Percentiles rank a stretch among this genome's conserved stretches.
Conservation (phyloP, 2,888 invertebrate genomes). For the Alentia gelatinosa region DNA sequence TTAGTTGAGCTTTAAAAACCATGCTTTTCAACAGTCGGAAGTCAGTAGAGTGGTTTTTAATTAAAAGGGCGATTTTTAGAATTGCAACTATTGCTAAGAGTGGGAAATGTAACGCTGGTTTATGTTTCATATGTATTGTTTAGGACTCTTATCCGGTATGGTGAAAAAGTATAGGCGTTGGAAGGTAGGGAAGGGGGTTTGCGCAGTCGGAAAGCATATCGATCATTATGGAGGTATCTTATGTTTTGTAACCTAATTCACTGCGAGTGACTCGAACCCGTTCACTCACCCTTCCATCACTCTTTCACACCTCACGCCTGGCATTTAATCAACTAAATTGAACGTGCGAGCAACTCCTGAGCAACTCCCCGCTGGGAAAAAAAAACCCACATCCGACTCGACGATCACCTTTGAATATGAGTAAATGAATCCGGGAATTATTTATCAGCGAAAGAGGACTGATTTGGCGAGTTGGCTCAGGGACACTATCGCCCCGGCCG, state of each 20-base stretch:
- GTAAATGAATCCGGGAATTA: not conserved
- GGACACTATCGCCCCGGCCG: not conserved
- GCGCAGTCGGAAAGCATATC: too few species aligned
- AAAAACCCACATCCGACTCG: not conserved
- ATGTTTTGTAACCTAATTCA: not conserved
- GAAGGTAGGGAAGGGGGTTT: too few species aligned
- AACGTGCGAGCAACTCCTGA: not conserved
- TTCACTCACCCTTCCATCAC: not conserved
- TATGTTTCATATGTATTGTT: too few species aligned
- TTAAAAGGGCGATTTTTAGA: too few species aligned
- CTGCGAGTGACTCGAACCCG: not conserved
- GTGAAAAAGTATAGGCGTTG: too few species aligned
- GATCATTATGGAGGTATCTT: not conserved
- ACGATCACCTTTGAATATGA: not conserved
- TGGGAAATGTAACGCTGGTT: too few species aligned
- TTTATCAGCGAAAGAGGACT: not conserved
- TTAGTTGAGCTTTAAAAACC: too few species aligned
- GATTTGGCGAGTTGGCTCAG: not conserved
- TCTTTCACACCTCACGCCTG: not conserved
- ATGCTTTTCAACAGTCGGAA: too few species aligned
- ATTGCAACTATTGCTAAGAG: too few species aligned
- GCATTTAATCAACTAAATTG: not conserved
- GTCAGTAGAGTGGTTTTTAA: too few species aligned
- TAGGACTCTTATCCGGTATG: too few species aligned
- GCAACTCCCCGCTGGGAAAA: too few species aligned